Evolutionary conservation across 2,888 invertebrate genomes (phyloP), one percentile per base, ranked within the genome.

Genomic region (Artemia sinica): DNA sequence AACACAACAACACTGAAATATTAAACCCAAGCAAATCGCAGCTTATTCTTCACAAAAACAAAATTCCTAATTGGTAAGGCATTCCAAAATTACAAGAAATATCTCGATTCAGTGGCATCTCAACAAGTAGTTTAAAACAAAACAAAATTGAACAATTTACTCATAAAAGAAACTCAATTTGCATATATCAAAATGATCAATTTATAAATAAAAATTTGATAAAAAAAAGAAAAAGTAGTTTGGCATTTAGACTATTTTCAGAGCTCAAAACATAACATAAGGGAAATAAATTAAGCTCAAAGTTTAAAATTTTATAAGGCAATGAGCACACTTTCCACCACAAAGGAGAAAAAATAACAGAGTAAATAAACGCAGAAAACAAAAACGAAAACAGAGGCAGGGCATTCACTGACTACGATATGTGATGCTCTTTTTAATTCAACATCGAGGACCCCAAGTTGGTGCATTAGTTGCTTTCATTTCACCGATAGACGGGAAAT

Each of bases 401-500:
- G 58, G 14, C 18, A n/a, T 58, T 58, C 58, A 58, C 58, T 58
- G 58, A 58, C 58, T 58, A 58, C 58, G 58, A 58, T n/a, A 58
- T 58, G 18, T 58, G 51, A 50, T 48, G 51, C 28, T 14, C 13
- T n/a, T 68, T 72, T 75, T 75, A 28, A 28, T 28, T 28, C 28
- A 28, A 70, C 76, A 76, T 69, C 76, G 74, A 66, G 78, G 74
- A 7, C 80, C 80, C 80, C 80, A 79, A 65, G 78, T 76, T 65
- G 76, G 75, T 67, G 80, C 73, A 75, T 79, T 73, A 75, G 81
- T 76, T 2, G 79, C 79, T 71, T 82, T 82, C 65, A 76, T 76
- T 51, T 80, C 79, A 48, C 83, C 83, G 79, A 91, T 89, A 70
- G 88, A 86, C 49, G 91, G 91, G 79, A 92, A 92, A 79, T 91